Evolutionary conservation across 2,888 invertebrate species (phyloP), one percentile per base, ranked within the genome.

Genomic region (Dicyrtoma fusca): DNA sequence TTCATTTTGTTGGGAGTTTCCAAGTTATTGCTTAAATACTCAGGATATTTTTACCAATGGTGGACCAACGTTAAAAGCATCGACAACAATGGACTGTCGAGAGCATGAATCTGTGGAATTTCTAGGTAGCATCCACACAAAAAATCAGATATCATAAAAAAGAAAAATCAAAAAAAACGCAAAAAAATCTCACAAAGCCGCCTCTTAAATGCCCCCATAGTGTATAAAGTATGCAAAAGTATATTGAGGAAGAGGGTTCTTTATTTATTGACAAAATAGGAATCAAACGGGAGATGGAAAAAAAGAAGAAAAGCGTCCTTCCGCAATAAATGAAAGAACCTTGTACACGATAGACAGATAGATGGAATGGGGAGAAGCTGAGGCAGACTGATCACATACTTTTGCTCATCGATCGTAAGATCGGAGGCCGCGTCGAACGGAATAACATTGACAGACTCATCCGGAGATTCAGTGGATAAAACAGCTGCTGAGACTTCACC

Each of bases 381-480:
- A 69, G 61, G 59, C 69, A 69, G 69, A 69, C 59, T 69, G 69
- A 59, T 59, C 49, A 84, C 86, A 83, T 85, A 93, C 94, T 92
- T 94, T 85, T 96, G 95, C 82, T 94, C 91, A 81, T 96, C 94
- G 74, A 94, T 90, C 53, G 91, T 88, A 49, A 88, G 87, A 79
- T 94, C 94, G 4, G 92, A 90, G 0, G 92, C 89, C 14, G 93
- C 92, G 85, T 95, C 95, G 83, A 94, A 94, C 0, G 95, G 95
- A 73, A 90, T 86, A 65, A 90, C 87, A 81, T 88, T 87, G 59
- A 86, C 84, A 0, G 89, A 88, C 81, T 81, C 47, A 81, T 77
- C 53, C 71, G 68, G 73, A 25, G 64, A 70, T 70, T 69, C 69
- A 65, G 34, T 59, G 49, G 76, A 76, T 74, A 75, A 72, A 73